Evolutionary conservation across 2,113 vertebrate species (phyloP).

Genomic region (Lagopus muta): DNA sequence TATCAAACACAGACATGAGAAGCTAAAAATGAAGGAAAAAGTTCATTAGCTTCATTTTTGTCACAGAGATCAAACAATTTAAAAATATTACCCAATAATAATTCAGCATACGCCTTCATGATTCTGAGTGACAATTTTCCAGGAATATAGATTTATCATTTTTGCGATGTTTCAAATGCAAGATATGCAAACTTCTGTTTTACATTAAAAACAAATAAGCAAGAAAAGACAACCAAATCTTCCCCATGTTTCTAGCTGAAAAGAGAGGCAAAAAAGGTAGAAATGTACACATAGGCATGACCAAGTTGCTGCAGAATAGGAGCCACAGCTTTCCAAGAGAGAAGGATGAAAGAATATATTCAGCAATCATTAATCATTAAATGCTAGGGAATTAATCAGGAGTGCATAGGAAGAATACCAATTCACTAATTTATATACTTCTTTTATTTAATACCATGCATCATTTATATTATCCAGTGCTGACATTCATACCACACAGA

Average conservation of each 20-base stretch:
- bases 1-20: slow-evolving; percentile 96
- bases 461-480: not conserved
- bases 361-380: not conserved
- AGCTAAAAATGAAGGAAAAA: slow-evolving; percentile 80
- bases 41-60: not conserved
- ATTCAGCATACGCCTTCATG: not conserved
- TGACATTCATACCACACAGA: not conserved
- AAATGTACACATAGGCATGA: not conserved
- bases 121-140: not conserved
- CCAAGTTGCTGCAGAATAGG: not conserved
- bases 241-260: not conserved
- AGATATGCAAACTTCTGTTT: not conserved
- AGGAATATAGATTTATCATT: not conserved
- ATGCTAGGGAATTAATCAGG: not conserved
- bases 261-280: not conserved
- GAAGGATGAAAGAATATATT: not conserved
- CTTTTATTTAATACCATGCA: not conserved
- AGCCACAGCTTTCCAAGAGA: not conserved
- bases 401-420: not conserved
- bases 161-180: not conserved
- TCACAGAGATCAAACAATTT: not conserved
- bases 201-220: not conserved
- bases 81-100: not conserved
- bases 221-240: too few species aligned
- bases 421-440: not conserved